A percentile compares a stretch with the other conserved stretches of the same genome.
These are phyloP conservation scores for Stichopus horrens DNA, from an alignment of 53 echinoderm and acorn worm genomes.

Conservation along the genomic window DNA sequence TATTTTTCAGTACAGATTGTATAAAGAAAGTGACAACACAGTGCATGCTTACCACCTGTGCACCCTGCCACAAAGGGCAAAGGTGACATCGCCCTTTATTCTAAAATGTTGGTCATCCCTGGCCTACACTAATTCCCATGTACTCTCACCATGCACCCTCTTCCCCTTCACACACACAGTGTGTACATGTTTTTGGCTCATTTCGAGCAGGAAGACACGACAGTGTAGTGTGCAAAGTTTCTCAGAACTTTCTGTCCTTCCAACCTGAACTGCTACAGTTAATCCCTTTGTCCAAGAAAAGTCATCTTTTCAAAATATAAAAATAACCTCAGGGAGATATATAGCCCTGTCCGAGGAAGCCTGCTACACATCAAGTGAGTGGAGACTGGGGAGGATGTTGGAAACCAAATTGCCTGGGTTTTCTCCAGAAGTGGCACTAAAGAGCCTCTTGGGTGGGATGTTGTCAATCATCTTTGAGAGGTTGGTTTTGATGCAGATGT, in stretches of 20 bases:
- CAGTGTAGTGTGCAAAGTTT: too few relatives aligned
- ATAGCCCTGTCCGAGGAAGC: neutral
- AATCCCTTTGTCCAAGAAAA: constrained; percentile 24
- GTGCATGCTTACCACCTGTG: too few relatives aligned
- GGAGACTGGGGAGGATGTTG: neutral
- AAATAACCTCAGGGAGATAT: constrained; percentile 15
- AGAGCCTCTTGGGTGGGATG: constrained; percentile 31
- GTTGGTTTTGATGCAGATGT: neutral
- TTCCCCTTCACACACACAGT: too few relatives aligned
- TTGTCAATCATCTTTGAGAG: constrained; percentile 3
- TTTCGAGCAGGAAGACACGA: too few relatives aligned
- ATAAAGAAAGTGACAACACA: too few relatives aligned
- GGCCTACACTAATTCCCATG: too few relatives aligned
- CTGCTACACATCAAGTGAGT: neutral
- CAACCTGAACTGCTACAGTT: constrained; percentile 17
- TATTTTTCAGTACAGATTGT: too few relatives aligned
- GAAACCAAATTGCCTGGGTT: neutral
- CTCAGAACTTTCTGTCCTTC: neutral
- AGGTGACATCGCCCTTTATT: too few relatives aligned
- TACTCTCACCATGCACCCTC: too few relatives aligned
- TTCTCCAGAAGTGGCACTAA: constrained; percentile 6
- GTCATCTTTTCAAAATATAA: constrained; percentile 13
- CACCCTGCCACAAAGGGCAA: too few relatives aligned
- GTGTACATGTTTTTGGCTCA: too few relatives aligned
- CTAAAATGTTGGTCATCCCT: too few relatives aligned